Evolutionary conservation across 64 coral and sea anemone species (phyloP).

Genomic region (Dendronephthya gigantea): DNA sequence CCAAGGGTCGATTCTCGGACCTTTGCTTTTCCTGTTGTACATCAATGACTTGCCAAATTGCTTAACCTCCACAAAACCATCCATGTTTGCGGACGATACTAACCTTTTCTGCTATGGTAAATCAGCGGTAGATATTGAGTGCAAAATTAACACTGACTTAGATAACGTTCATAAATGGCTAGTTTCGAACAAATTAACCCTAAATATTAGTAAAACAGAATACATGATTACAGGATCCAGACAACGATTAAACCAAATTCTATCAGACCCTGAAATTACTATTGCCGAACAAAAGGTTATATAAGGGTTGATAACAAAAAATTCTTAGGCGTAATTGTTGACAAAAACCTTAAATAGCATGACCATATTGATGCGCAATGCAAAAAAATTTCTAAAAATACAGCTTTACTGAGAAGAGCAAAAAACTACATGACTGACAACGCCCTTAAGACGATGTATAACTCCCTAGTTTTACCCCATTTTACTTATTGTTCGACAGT

Average conservation of each 20-base stretch:
- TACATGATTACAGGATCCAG: slow-evolving; percentile 21
- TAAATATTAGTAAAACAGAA: slow-evolving; percentile 31
- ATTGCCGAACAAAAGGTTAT: too few relatives aligned
- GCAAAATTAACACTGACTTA: slow-evolving; percentile 10
- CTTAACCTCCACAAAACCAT: neutral
- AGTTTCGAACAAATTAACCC: slow-evolving; percentile 17
- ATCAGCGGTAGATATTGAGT: neutral
- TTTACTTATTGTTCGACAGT: too few relatives aligned
- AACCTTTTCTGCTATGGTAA: slow-evolving; percentile 10
- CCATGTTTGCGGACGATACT: slow-evolving; percentile 41
- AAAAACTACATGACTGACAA: too few relatives aligned
- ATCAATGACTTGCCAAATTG: slow-evolving; percentile 22
- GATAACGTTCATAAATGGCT: slow-evolving; percentile 24
- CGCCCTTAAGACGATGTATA: too few relatives aligned
- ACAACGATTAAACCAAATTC: neutral
- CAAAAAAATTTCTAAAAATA: too few relatives aligned
- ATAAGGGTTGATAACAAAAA: too few relatives aligned
- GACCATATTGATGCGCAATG: too few relatives aligned
- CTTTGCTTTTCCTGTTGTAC: neutral
- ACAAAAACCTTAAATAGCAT: too few relatives aligned
- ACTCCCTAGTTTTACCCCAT: too few relatives aligned
- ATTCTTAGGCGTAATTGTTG: too few relatives aligned
- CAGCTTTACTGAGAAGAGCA: too few relatives aligned
- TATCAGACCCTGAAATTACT: too few relatives aligned
- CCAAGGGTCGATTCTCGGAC: slow-evolving; percentile 20